Base-by-base conservation (phyloP, 2,888 invertebrate species). In the Clusia tigrina region DNA sequence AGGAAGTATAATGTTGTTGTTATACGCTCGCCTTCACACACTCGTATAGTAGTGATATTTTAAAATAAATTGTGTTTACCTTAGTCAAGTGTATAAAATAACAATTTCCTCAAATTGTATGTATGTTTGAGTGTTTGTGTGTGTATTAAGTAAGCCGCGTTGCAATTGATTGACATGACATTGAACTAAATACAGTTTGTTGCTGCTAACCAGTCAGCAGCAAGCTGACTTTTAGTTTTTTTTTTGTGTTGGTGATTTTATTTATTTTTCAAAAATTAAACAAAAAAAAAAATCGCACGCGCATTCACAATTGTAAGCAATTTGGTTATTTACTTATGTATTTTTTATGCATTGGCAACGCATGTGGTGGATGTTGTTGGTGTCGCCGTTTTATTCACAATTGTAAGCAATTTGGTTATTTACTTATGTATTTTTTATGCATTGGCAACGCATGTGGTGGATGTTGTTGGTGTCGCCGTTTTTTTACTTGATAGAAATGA, bases 181-280 rank as follows among this genome's bases (percentile, higher is more conserved):
- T 76, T 76, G 77, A 74, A 73, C 64, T 57, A 71, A 63, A 66
- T 73, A 63, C 53, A 53, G 42, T 42, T 42, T 42, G 42, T 15
- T 17, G 42, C n/a, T 42, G 42, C n/a, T n/a, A 17, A 15, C 42
- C 9, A 6, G 12, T 42, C 32, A 32, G 32, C 32, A 32, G 32
- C 32, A 32, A 5, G 32, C 5, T 32, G 12, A 15, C 22, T 23
- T 23, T 2, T 24, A 17, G 22, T 54, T 54, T 24, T 15, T 54
- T 54, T 54, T 54, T 26, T 54, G 10, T 25, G 17, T 2, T 18
- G 24, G 25, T 5, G 17, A 23, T 53, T 53, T 53, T 53, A 23
- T 2, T 3, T 53, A 23, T 24, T 23, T 24, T 1, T 1, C 25
- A 54, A 54, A 55, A 22, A 38, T 2, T 23, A 38, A 38, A 38